phyloP scores from a whole-genome alignment of 2,113 vertebrate species.

The Varanus komodoensis region DNA sequence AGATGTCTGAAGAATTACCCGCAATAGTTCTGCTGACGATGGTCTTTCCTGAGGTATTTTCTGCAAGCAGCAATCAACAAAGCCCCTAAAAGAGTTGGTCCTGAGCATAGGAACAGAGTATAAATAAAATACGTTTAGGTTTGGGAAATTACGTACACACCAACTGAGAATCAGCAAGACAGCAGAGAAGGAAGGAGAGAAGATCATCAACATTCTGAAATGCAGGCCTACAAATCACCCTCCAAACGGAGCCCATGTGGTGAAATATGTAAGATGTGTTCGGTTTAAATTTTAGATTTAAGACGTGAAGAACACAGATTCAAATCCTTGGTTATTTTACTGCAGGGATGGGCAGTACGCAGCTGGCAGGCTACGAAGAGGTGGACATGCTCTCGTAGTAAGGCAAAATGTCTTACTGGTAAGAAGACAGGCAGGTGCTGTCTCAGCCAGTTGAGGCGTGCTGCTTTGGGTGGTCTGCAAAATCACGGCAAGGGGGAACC shows the following conservation, averaged over 20 bases:
- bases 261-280: neutral
- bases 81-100: slow-evolving; percentile 95
- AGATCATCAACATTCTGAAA: neutral
- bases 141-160: neutral
- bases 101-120: slow-evolving; percentile 72
- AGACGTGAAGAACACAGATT: neutral
- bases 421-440: neutral
- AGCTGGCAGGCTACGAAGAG: neutral
- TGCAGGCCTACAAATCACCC: neutral
- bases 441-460: neutral
- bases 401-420: no score
- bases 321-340: neutral
- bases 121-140: slow-evolving; percentile 43
- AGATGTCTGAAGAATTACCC: slow-evolving; percentile 81
- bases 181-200: neutral
- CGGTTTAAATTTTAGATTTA: neutral
- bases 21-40: slow-evolving; percentile 92
- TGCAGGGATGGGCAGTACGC: neutral
- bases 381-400: neutral
- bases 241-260: neutral
- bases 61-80: slow-evolving; percentile 99
- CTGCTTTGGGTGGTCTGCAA: neutral
- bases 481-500: neutral
- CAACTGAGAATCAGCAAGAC: neutral
- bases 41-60: slow-evolving; percentile 99